Conservation (phyloP, 2,888 invertebrate genomes). For the Muschampia staudingeri region DNA sequence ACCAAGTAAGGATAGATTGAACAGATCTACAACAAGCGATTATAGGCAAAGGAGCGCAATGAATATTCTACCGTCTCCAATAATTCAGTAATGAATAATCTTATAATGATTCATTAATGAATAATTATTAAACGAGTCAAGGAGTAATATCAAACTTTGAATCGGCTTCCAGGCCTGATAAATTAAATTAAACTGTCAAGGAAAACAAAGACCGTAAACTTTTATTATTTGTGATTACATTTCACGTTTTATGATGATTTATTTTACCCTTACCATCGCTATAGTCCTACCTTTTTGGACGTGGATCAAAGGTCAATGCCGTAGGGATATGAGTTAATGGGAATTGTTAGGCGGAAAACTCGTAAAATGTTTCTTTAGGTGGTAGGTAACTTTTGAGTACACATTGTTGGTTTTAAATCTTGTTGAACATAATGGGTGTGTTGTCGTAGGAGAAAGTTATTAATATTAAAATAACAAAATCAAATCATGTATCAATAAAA, state of each 20-base stretch:
- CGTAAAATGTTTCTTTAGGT: constrained; percentile 9
- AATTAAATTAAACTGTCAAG: constrained; percentile 11
- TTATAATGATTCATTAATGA: neutral
- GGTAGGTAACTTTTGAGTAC: neutral
- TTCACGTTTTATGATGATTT: neutral
- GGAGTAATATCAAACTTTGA: neutral
- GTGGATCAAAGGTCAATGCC: constrained; percentile 2
- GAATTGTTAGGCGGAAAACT: neutral
- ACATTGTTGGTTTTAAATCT: neutral
- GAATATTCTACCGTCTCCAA: no score
- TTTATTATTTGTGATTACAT: constrained; percentile 9
- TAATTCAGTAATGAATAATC: neutral
- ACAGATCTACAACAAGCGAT: no score
- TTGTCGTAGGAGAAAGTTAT: neutral
- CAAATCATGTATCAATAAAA: no score
- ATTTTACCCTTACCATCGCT: neutral
- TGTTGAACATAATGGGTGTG: neutral
- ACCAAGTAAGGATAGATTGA: no score
- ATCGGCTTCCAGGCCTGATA: neutral
- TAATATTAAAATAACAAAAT: no score
- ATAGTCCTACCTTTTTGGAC: neutral
- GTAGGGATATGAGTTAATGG: neutral
- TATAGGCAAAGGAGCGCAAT: no score
- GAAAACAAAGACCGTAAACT: neutral
- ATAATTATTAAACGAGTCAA: no score